A percentile compares a stretch with the other conserved stretches of the same genome.
Conservation (phyloP, 2,113 vertebrate species). For the Pterocles orientalis region DNA sequence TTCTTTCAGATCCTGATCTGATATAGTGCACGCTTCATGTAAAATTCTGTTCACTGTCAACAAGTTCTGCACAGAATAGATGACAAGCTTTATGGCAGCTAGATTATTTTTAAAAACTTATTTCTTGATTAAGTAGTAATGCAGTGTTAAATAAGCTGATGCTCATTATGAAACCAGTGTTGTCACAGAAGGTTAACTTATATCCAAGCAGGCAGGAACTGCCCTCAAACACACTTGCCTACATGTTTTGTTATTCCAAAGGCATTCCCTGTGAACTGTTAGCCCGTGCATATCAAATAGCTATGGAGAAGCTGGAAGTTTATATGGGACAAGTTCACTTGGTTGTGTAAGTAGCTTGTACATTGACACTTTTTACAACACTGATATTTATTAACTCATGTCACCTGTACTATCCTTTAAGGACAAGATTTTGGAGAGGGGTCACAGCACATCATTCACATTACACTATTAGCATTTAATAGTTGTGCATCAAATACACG, state of each 20-base stretch:
- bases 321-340: neutral
- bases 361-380: neutral
- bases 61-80: neutral
- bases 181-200: neutral
- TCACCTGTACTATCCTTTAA: neutral
- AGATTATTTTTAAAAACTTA: neutral
- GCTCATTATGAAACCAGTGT: neutral
- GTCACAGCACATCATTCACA: neutral
- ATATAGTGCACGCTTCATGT: neutral
- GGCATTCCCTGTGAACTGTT: neutral
- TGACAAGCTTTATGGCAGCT: neutral
- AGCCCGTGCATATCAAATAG: neutral
- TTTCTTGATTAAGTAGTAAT: neutral
- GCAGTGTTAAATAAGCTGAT: neutral
- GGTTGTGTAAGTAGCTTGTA: neutral
- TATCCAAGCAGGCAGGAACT: neutral
- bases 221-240: no score
- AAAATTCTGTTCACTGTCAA: neutral
- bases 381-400: neutral
- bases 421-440: neutral
- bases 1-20: neutral
- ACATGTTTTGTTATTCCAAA: neutral
- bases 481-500: fast-evolving
- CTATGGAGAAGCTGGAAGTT: fast-evolving
- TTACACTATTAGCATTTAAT: neutral